Percentiles rank a stretch among this genome's conserved stretches.
Conservation (phyloP, 2,113 vertebrate species). For the Phycodurus eques region DNA sequence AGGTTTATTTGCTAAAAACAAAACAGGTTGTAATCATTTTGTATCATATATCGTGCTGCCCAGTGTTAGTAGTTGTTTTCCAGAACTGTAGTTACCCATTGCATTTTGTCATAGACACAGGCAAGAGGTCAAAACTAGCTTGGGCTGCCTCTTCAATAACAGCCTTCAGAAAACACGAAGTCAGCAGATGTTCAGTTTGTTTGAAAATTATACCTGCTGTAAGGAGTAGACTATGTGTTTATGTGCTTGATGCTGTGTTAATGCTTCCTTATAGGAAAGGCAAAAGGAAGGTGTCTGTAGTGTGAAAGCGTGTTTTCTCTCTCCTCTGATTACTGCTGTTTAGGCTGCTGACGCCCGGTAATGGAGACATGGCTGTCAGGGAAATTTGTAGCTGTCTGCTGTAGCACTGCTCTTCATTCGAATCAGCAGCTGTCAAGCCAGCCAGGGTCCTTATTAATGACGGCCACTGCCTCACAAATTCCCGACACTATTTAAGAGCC, state of each 20-base stretch:
- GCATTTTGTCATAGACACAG: not conserved
- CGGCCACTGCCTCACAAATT: constrained; percentile 69
- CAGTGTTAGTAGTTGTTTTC: not conserved
- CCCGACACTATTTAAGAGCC: constrained; percentile 71
- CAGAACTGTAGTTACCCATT: not conserved
- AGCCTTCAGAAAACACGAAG: constrained; percentile 10
- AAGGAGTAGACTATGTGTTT: constrained; percentile 14
- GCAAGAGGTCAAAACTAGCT: constrained; percentile 1
- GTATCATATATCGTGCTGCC: not conserved
- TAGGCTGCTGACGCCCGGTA: constrained; percentile 74
- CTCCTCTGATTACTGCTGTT: constrained; percentile 68
- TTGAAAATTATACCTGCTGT: constrained; percentile 11
- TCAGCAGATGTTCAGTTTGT: constrained; percentile 14
- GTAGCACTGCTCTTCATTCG: constrained; percentile 68
- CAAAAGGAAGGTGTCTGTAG: constrained; percentile 31
- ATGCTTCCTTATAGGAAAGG: constrained; percentile 27
- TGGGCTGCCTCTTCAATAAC: not conserved
- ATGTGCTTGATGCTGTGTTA: constrained; percentile 37
- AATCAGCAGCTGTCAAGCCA: constrained; percentile 70
- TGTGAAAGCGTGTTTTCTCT: constrained; percentile 49
- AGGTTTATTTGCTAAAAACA: not conserved
- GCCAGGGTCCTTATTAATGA: constrained; percentile 73
- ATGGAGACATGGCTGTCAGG: constrained; percentile 73
- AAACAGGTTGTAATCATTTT: not conserved
- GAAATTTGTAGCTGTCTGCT: constrained; percentile 75